Conservation (phyloP, 2,888 invertebrate genomes). For the Luperina testacea region DNA sequence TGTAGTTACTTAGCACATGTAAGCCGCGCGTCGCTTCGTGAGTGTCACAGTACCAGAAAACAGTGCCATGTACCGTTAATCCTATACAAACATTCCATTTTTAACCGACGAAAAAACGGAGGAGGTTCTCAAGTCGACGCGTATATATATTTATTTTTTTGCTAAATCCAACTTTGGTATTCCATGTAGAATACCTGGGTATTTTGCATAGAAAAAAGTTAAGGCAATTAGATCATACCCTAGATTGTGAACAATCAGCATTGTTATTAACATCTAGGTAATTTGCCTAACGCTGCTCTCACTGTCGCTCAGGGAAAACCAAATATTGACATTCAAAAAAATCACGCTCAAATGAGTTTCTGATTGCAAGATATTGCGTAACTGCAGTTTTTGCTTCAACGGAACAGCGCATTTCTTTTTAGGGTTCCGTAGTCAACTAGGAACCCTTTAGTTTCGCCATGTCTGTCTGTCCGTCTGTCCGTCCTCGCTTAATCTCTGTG, state of each 20-base stretch:
- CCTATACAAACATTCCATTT: neutral
- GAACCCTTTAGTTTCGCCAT: too few species aligned
- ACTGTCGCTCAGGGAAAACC: neutral
- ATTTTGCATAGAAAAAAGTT: too few species aligned
- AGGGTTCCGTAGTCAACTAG: too few species aligned
- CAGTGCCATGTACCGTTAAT: neutral
- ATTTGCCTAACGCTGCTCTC: neutral
- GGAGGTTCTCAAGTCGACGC: too few species aligned
- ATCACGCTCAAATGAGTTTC: neutral
- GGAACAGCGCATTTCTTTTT: slow-evolving; percentile 1
- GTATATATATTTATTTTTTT: too few species aligned
- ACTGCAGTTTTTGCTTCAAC: neutral
- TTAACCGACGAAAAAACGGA: too few species aligned
- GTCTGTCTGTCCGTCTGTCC: too few species aligned
- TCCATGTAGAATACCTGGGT: neutral
- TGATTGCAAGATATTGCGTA: neutral
- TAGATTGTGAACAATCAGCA: neutral
- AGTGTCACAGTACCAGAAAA: too few species aligned
- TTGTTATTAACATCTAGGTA: neutral
- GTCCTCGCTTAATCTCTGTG: too few species aligned
- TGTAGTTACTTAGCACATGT: neutral
- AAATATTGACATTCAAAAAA: neutral
- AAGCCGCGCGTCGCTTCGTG: neutral
- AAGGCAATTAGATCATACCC: neutral
- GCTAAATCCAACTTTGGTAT: neutral